These are phyloP conservation scores for Euura saliciscinereae DNA, from an alignment of 1,140 invertebrate genomes.

Conservation along the genomic window DNA sequence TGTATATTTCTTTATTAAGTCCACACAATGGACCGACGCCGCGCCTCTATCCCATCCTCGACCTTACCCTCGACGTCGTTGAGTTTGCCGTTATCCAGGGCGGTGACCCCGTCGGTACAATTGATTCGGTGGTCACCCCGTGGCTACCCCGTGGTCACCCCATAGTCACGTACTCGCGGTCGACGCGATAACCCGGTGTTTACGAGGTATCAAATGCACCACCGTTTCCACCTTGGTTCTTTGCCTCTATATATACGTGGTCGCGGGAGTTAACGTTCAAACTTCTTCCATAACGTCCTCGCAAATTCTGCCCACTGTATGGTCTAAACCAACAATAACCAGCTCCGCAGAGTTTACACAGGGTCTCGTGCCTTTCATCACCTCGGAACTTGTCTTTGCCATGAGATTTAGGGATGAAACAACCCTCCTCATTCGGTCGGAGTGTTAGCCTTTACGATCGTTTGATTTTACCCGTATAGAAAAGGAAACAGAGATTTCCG, in stretches of 20 bases:
- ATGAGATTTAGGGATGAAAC: neutral
- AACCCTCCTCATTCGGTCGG: no score
- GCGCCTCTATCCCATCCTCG: neutral
- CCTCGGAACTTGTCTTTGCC: neutral
- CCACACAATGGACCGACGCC: constrained; percentile 28
- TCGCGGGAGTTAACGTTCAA: neutral
- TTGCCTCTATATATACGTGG: neutral
- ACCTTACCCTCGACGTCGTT: neutral
- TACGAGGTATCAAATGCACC: constrained; percentile 6
- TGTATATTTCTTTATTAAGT: constrained; percentile 56
- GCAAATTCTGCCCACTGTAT: neutral
- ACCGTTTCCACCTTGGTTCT: neutral
- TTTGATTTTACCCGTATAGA: no score
- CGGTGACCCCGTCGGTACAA: neutral
- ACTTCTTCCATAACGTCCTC: constrained; percentile 2
- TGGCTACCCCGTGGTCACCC: neutral
- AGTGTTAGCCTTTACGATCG: no score
- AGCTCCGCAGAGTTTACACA: neutral
- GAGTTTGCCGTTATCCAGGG: no score
- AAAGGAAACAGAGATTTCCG: no score
- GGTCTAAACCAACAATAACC: neutral
- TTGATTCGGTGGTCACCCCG: neutral
- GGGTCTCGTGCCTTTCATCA: neutral
- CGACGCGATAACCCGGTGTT: constrained; percentile 1
- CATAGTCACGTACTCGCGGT: neutral